Evolutionary conservation across 2,113 vertebrate genomes (phyloP).

Genomic region (Felis chaus): DNA sequence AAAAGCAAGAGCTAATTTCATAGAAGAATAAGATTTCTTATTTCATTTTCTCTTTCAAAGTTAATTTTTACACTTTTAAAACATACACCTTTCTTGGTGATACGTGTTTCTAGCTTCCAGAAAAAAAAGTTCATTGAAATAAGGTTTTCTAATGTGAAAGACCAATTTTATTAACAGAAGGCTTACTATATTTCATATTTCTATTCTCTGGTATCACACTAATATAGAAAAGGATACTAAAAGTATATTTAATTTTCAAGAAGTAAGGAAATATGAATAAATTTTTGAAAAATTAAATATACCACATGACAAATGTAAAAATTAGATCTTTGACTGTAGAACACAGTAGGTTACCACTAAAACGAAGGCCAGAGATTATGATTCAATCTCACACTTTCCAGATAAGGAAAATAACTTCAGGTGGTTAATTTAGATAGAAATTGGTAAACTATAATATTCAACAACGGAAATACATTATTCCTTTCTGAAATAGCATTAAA

Average conservation of each 20-base stretch:
- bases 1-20: background rate
- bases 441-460: background rate
- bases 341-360: background rate
- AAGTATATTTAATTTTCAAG: background rate
- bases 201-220: background rate
- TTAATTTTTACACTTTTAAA: background rate
- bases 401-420: background rate
- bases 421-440: background rate
- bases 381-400: background rate
- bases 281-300: slow-evolving; percentile 2
- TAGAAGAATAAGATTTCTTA: background rate
- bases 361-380: background rate
- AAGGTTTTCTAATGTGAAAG: background rate
- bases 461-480: background rate
- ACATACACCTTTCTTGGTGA: background rate
- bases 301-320: background rate
- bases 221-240: background rate
- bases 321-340: background rate
- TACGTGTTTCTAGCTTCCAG: background rate
- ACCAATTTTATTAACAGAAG: background rate
- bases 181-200: background rate
- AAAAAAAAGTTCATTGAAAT: background rate
- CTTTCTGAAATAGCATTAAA: background rate
- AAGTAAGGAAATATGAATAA: background rate
- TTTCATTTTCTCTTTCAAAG: background rate